A percentile compares a stretch with the other conserved stretches of the same genome.
Conservation (phyloP, 2,888 invertebrate genomes). For the Drosophila borborema region DNA sequence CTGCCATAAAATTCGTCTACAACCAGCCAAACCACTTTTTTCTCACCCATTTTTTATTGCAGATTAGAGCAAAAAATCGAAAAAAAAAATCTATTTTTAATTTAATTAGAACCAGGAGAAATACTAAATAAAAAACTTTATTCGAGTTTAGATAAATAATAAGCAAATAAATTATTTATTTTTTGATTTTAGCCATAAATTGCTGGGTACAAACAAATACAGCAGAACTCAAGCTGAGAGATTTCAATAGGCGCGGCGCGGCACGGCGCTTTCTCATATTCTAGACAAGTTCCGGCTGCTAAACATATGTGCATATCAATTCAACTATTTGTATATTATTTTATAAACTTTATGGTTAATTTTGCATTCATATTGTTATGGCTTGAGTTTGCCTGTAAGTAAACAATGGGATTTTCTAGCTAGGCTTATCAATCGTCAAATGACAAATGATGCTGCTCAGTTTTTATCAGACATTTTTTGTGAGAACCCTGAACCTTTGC, state of each 20-base stretch:
- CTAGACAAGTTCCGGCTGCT: conserved; percentile 66
- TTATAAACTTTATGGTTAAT: conserved; percentile 32
- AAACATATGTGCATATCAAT: conserved; percentile 60
- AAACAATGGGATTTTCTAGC: conserved; percentile 20
- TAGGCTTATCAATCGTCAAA: conserved; percentile 42
- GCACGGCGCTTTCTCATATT: conserved; percentile 33
- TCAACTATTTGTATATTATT: conserved; percentile 16
- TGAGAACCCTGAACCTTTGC: conserved; percentile 37
- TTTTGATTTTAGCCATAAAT: background rate
- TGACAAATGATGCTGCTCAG: conserved; percentile 26
- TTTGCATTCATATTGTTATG: conserved; percentile 46
- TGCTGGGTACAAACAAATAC: background rate
- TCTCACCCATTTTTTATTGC: background rate
- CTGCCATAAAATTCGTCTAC: background rate
- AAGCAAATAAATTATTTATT: background rate
- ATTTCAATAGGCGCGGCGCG: conserved; percentile 24
- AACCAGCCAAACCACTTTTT: background rate
- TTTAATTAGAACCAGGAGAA: conserved; percentile 1
- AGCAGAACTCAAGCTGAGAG: background rate
- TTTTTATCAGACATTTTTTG: conserved; percentile 22
- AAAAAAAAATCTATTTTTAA: background rate
- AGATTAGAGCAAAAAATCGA: background rate
- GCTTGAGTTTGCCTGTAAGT: conserved; percentile 4
- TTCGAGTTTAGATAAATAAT: background rate
- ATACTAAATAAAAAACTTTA: background rate